A percentile compares a stretch with the other conserved stretches of the same genome.
Conservation (phyloP, 2,113 vertebrate species). For the Saimiri boliviensis region DNA sequence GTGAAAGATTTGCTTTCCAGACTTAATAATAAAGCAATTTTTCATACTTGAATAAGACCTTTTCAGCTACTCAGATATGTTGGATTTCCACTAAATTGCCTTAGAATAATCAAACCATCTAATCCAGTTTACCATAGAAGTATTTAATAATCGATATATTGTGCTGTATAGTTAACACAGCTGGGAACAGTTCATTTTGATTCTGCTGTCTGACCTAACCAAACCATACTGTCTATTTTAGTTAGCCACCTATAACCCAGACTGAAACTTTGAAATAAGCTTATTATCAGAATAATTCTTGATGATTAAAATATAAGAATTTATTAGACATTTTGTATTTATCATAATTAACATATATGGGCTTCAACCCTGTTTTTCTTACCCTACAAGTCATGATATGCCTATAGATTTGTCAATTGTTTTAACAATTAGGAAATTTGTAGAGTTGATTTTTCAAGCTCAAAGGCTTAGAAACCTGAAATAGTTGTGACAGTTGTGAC, state of each 20-base stretch:
- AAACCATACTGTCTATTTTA: conserved; percentile 5
- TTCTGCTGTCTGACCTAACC: not conserved
- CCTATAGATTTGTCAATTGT: not conserved
- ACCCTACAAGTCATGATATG: not conserved
- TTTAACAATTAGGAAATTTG: not conserved
- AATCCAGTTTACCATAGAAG: not conserved
- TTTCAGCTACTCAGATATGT: not conserved
- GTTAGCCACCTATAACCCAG: not conserved
- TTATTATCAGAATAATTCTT: not conserved
- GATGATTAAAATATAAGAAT: not conserved
- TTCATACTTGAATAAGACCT: not conserved
- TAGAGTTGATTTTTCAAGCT: not conserved
- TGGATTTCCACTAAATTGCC: not conserved
- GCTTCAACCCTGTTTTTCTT: not conserved
- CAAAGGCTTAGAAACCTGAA: not conserved
- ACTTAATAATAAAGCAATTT: not conserved
- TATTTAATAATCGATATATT: not conserved
- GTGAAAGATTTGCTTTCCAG: not conserved
- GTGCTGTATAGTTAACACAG: not conserved
- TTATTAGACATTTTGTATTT: not conserved
- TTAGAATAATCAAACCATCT: not conserved
- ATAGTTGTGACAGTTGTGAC: not conserved
- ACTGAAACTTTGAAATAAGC: not conserved
- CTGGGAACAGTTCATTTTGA: not conserved
- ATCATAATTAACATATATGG: not conserved